Percentiles rank a stretch among this genome's conserved stretches.
Conservation (phyloP, 2,797 vertebrate species). For the Stomatorhinus walkeri region DNA sequence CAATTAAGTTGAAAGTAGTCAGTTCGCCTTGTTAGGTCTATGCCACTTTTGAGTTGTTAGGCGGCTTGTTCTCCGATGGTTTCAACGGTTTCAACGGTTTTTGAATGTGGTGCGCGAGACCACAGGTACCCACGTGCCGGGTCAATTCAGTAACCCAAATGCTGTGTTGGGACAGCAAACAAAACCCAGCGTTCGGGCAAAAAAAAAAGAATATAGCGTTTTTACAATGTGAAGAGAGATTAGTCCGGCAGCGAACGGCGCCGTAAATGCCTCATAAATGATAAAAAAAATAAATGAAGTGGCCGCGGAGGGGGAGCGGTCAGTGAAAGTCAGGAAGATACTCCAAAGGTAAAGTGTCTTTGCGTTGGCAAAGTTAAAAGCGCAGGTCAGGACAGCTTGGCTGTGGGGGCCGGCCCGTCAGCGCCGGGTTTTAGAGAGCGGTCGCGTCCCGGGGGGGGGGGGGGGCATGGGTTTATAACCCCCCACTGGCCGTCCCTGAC, state of each 20-base stretch:
- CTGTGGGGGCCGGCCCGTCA: conserved; percentile 8
- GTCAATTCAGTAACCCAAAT: background rate
- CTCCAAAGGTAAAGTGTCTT: conserved; percentile 18
- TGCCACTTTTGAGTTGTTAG: background rate
- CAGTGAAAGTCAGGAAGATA: conserved; percentile 19
- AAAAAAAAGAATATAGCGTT: background rate
- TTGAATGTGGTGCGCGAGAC: background rate
- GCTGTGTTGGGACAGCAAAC: background rate
- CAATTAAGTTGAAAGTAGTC: background rate
- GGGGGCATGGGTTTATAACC: background rate
- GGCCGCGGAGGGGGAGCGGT: background rate
- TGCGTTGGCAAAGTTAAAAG: background rate
- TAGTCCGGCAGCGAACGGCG: background rate
- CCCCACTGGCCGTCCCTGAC: background rate
- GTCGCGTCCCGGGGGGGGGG: background rate
- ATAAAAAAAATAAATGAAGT: background rate
- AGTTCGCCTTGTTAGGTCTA: background rate
- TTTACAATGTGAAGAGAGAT: background rate
- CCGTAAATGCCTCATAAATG: background rate
- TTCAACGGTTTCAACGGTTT: background rate
- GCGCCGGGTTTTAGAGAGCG: background rate
- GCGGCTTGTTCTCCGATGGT: background rate
- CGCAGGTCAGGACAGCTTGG: background rate
- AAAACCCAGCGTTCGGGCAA: background rate
- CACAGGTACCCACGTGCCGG: background rate